Evolutionary conservation across 2,888 invertebrate genomes (phyloP).

Genomic region (Conistra vaccinii): DNA sequence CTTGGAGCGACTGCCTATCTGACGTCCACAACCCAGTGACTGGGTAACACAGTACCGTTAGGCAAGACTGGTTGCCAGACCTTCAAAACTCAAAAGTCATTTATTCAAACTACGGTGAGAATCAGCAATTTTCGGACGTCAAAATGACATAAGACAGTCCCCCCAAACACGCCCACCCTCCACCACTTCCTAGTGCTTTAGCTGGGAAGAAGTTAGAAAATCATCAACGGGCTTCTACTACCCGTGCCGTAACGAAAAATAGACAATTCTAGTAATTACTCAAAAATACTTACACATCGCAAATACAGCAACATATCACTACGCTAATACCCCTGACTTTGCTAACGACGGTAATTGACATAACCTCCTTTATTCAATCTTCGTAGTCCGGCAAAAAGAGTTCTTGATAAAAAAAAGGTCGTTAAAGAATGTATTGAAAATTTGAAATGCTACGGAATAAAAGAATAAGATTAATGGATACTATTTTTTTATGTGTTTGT

Average conservation of each 20-base stretch:
- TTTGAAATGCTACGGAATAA: neutral
- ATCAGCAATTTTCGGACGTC: too few species aligned
- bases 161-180: too few species aligned
- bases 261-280: neutral
- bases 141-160: too few species aligned
- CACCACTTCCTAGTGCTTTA: too few species aligned
- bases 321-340: neutral
- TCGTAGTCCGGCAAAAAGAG: neutral
- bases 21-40: too few species aligned
- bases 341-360: neutral
- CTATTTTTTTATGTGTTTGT: neutral
- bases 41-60: neutral
- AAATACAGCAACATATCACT: neutral
- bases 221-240: too few species aligned
- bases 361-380: neutral
- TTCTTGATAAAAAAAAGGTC: neutral
- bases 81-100: too few species aligned
- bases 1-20: too few species aligned
- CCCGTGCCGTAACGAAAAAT: neutral
- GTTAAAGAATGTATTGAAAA: conserved; percentile 26
- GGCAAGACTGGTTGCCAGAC: neutral
- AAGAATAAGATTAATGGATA: neutral
- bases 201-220: too few species aligned
- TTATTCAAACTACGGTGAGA: too few species aligned
- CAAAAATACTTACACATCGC: neutral